Base-by-base conservation (phyloP, 2,797 vertebrate species). In the Eurystomus glaucurus region DNA sequence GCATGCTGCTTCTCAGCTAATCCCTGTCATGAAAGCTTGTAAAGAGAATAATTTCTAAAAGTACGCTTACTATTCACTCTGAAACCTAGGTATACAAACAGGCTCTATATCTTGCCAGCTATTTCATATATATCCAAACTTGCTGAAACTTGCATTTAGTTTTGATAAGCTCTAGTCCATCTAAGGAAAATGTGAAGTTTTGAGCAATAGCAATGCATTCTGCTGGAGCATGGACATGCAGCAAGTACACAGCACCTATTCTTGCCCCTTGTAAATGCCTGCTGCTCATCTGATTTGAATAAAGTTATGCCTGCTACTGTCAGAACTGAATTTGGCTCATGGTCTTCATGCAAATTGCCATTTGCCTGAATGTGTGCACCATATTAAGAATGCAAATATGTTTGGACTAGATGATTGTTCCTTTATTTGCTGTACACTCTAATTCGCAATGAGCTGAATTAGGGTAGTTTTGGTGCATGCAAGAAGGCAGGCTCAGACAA, bases 301-400 rank as follows among this genome's bases (percentile, higher is more conserved):
- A 79, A 96, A 97, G 94, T 94, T 96, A 96, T 96, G 93, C 86
- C 91, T 95, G 22, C 91, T 94, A 75, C 94, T 95, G 95, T 95
- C 97, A 97, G 94, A 95, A 92, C 78, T 94, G 96, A 77, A 83
- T 93, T 95, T 96, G 96, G 93, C 94, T 96, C 92, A 90, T 88
- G 85, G 92, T 94, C 86, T 83, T 93, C 92, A 97, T 97, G 95
- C 95, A 96, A 95, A 96, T 96, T 93, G 88, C 92, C 1, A 3
- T 75, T 96, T 80, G 84, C 91, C 92, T 97, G 95, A 97, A 95
- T 97, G 96, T 80, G 90, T 92, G 92, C 90, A 97, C 95, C 93
- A 94, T 94, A 96, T 97, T 96, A 97, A 94, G 93, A 92, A 97
- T 96, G 94, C 93, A 97, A 97, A 97, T 97, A 97, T 94, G 91